Conservation (phyloP, 2,113 vertebrate species). For the Elaphurus davidianus region DNA sequence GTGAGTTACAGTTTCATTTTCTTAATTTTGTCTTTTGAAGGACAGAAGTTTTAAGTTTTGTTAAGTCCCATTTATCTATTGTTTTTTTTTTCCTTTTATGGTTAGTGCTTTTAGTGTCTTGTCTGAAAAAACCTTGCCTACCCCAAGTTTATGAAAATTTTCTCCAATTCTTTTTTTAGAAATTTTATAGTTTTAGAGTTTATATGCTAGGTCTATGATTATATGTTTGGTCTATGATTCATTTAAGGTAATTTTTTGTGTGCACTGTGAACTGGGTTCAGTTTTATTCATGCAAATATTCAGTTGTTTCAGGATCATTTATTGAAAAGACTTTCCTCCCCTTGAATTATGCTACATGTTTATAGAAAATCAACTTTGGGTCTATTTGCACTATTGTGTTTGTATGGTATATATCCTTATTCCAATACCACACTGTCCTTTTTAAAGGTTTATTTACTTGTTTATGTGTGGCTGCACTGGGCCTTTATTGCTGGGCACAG, state of each 20-base stretch:
- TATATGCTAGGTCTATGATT: neutral
- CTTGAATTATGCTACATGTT: neutral
- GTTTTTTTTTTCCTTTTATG: neutral
- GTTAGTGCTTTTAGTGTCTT: neutral
- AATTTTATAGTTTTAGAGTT: neutral
- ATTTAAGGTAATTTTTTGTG: neutral
- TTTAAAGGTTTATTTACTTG: neutral
- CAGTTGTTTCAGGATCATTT: neutral
- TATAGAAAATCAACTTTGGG: neutral
- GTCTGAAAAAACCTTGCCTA: neutral
- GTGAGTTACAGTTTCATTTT: neutral
- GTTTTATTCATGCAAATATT: neutral
- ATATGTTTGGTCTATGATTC: neutral
- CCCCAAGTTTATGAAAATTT: neutral
- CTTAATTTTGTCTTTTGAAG: neutral
- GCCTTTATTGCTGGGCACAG: neutral
- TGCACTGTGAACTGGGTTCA: neutral
- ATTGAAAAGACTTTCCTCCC: neutral
- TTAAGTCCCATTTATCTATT: neutral
- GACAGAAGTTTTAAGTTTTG: neutral
- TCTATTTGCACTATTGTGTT: neutral
- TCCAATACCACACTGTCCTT: neutral
- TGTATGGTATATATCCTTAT: neutral
- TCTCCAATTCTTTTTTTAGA: neutral
- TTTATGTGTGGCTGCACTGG: neutral